A percentile compares a stretch with the other conserved stretches of the same genome.
Conservation (phyloP, 2,888 invertebrate species). For the Conchocele bisecta region DNA sequence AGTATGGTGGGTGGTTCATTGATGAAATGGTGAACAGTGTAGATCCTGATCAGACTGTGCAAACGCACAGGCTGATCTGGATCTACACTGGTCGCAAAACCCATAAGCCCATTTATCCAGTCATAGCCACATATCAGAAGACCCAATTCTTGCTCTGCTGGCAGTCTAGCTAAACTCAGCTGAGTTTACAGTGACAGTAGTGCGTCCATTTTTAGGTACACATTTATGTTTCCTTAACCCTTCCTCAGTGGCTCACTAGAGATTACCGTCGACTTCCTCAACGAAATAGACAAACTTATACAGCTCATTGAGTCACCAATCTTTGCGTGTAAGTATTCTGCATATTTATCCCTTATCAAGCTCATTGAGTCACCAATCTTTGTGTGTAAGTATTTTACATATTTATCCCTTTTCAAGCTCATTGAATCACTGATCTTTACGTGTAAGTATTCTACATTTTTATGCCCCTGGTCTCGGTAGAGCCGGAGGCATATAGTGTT, state of each 20-base stretch:
- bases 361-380: slow-evolving; percentile 99
- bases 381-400: slow-evolving; percentile 95
- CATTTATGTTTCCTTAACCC: slow-evolving; percentile 55
- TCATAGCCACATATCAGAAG: too few species aligned
- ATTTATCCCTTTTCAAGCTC: slow-evolving; percentile 96
- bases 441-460: slow-evolving; percentile 94
- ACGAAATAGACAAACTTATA: slow-evolving; percentile 98
- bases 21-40: too few species aligned
- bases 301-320: slow-evolving; percentile 99
- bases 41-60: too few species aligned
- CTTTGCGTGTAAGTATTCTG: slow-evolving; percentile 96
- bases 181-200: background rate
- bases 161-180: too few species aligned
- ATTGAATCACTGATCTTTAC: slow-evolving; percentile 99
- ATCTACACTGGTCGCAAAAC: too few species aligned
- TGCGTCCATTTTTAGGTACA: background rate
- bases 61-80: too few species aligned
- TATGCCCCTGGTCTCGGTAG: too few species aligned
- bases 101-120: too few species aligned
- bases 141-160: too few species aligned
- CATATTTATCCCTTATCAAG: too few species aligned
- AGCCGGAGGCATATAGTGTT: too few species aligned
- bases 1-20: too few species aligned
- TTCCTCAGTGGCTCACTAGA: slow-evolving; percentile 93
- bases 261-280: slow-evolving; percentile 97